These are phyloP conservation scores for Sebastes baramenuke DNA, from an alignment of 2,797 vertebrate genomes.

Conservation along the genomic window DNA sequence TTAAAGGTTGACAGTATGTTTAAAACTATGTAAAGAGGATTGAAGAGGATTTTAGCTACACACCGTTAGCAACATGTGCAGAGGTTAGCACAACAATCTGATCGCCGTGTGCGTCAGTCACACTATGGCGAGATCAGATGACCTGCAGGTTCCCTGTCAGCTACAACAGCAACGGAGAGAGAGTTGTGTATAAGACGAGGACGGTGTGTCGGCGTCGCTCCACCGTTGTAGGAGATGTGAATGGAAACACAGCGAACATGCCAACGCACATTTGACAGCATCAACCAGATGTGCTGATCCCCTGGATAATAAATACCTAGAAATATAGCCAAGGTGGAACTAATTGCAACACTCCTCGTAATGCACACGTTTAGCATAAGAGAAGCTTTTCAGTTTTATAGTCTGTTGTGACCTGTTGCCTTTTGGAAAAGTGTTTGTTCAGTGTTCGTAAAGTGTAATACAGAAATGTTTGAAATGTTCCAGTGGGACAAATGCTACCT, in stretches of 20 bases:
- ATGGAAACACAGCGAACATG: not conserved
- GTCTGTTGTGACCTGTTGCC: not conserved
- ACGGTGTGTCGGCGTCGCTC: not conserved
- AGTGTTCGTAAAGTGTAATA: not conserved
- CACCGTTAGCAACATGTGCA: not conserved
- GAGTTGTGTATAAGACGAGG: no score
- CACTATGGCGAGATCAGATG: not conserved
- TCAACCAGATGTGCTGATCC: no score
- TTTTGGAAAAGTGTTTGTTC: not conserved
- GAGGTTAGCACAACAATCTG: not conserved
- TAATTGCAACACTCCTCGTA: not conserved
- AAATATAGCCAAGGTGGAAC: not conserved
- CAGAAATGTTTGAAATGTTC: not conserved
- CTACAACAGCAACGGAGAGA: no score
- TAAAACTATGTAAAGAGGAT: not conserved
- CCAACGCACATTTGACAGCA: not conserved
- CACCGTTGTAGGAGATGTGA: not conserved
- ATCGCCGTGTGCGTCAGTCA: not conserved
- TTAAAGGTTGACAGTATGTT: not conserved
- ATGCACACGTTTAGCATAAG: no score
- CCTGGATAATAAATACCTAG: no score
- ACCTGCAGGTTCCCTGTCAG: not conserved
- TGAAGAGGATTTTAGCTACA: not conserved
- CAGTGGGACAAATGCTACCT: not conserved
- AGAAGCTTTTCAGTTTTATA: not conserved